Conservation (phyloP, 1,140 invertebrate genomes). For the Caerostris darwini region DNA sequence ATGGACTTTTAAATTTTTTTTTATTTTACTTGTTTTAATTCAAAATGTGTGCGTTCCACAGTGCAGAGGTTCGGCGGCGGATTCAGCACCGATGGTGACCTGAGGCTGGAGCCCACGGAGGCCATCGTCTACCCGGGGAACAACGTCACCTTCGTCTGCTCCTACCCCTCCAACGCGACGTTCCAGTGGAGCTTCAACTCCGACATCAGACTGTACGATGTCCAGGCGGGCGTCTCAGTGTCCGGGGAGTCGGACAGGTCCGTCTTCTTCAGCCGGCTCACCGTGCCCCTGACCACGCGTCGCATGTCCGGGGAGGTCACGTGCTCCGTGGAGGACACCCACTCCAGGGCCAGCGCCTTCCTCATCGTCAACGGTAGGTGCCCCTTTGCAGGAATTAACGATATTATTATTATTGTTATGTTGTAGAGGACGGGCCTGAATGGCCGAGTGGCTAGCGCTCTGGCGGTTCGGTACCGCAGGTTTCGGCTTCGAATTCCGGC, state of each 20-base stretch:
- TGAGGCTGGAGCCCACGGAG: slow-evolving; percentile 43
- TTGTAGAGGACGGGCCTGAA: no score
- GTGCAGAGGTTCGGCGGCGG: neutral
- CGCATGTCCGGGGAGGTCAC: slow-evolving; percentile 55
- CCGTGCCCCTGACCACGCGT: neutral
- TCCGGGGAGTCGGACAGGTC: no score
- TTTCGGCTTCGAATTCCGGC: no score
- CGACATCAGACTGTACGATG: neutral
- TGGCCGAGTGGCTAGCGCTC: no score
- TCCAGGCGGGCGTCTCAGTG: neutral
- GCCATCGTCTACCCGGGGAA: slow-evolving; percentile 57
- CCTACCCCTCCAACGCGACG: slow-evolving; percentile 25
- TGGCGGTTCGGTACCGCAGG: no score
- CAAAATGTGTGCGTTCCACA: neutral
- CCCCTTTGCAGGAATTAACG: no score
- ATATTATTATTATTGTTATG: no score
- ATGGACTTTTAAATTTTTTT: neutral
- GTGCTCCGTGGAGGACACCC: neutral
- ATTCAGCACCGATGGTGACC: neutral
- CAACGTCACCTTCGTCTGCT: slow-evolving; percentile 68
- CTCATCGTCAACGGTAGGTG: slow-evolving; percentile 63
- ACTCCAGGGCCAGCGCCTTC: neutral
- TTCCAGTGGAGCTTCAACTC: slow-evolving; percentile 47
- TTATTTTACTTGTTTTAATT: neutral
- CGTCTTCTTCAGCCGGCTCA: slow-evolving; percentile 28